These are phyloP conservation scores for Frankliniella intonsa DNA, from an alignment of 2,888 invertebrate genomes.

Conservation along the genomic window DNA sequence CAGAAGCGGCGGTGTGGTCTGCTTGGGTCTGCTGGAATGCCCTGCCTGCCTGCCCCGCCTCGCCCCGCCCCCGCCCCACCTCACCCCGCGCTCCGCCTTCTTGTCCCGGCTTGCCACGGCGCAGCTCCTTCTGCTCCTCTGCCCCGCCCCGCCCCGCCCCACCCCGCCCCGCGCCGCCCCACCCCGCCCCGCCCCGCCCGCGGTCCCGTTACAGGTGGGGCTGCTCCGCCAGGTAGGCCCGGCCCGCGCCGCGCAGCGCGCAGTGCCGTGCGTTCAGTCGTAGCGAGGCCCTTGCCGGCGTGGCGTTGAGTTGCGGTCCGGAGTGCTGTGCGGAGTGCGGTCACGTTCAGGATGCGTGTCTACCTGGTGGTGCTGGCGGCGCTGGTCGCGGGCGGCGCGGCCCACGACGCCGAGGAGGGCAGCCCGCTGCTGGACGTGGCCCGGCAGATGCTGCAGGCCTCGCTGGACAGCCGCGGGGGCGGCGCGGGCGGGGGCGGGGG, in stretches of 20 bases:
- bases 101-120: not conserved
- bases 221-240: not conserved
- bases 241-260: not conserved
- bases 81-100: not conserved
- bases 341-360: slow-evolving; percentile 31
- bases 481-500: slow-evolving; percentile 43
- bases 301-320: not conserved
- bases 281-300: not conserved
- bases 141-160: not conserved
- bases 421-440: slow-evolving; percentile 66
- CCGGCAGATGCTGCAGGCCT: slow-evolving; percentile 62
- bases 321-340: not conserved
- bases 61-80: not conserved
- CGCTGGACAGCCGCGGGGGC: slow-evolving; percentile 44
- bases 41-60: not conserved
- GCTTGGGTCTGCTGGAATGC: slow-evolving; percentile 10
- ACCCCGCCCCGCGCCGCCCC: not conserved
- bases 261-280: not conserved
- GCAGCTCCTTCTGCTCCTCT: not conserved
- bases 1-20: not conserved
- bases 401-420: slow-evolving; percentile 51
- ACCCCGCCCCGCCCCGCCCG: not conserved
- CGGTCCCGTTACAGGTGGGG: slow-evolving; percentile 21
- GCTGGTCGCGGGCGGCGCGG: slow-evolving; percentile 41
- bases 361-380: slow-evolving; percentile 40